Evolutionary conservation across 2,888 invertebrate species (phyloP), one percentile per base, ranked within the genome.

Genomic region (Thereva nobilitata): DNA sequence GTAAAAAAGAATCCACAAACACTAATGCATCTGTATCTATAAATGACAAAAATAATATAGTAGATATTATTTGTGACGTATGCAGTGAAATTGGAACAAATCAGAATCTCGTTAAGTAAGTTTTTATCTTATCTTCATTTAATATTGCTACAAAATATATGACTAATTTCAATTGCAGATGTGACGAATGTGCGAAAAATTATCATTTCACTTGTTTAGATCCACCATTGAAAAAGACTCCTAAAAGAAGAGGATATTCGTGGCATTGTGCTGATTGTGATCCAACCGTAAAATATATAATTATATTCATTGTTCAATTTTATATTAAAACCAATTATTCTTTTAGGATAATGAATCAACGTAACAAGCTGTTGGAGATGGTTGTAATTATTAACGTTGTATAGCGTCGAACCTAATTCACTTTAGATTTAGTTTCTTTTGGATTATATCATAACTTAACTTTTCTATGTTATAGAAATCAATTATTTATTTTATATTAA

Each of bases 211-310:
- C 88, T 69, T 97, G 97, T 80, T 84, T 97, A 75, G 93, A 95
- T 80, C 97, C 97, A 57, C 97, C 97, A 9, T 85, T 95, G 9
- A 95, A 93, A 81, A 95, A 95, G 80, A 91, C 94, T 68, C 96
- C 96, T 1, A 96, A 96, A 84, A 89, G 91, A 75, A 87, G 95
- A 64, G 95, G 96, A 41, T 96, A 95, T 79, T 93, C 93, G 9
- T 96, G 96, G 96, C 94, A 93, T 80, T 96, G 96, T 82, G 94
- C 93, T 59, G 93, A 94, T 79, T 96, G 96, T 84, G 95, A 95
- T 84, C 92, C 93, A 68, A 93, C 93, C 75, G 93, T 91, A 79
- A 85, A 86, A 85, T n/a, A 37, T 12, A 10, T 47, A 47, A 47
- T 9, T 4, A 47, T 12, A 10, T 47, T 9, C 12, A 9, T 47